Conservation (phyloP, 1,140 invertebrate species). For the Globodera rostochiensis region DNA sequence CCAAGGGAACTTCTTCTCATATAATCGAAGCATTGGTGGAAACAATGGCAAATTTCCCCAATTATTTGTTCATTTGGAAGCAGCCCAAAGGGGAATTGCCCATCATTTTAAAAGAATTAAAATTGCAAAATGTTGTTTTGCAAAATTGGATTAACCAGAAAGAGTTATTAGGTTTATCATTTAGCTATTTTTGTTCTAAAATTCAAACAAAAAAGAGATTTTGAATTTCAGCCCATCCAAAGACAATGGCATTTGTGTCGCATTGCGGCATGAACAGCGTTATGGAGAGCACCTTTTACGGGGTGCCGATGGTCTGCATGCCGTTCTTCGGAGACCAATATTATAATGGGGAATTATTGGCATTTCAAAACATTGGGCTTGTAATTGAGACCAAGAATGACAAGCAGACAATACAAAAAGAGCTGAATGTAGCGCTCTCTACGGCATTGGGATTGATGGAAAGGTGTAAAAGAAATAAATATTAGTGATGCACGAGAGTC, state of each 20-base stretch:
- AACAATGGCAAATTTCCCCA: slow-evolving; percentile 40
- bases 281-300: slow-evolving; percentile 78
- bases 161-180: neutral
- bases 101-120: too few relatives aligned
- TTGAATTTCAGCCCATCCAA: neutral
- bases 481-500: too few relatives aligned
- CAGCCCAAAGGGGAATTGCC: neutral
- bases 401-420: too few relatives aligned
- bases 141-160: slow-evolving; percentile 22
- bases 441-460: too few relatives aligned
- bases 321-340: slow-evolving; percentile 49
- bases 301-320: slow-evolving; percentile 78
- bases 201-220: too few relatives aligned
- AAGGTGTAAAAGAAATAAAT: too few relatives aligned
- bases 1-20: neutral
- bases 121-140: neutral
- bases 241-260: too few relatives aligned
- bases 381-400: neutral
- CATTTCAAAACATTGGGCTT: slow-evolving; percentile 17
- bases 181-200: too few relatives aligned
- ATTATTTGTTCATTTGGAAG: slow-evolving; percentile 36
- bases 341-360: slow-evolving; percentile 32
- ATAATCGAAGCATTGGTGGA: slow-evolving; percentile 30
- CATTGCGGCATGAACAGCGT: slow-evolving; percentile 10
- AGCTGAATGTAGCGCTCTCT: too few relatives aligned